These are phyloP conservation scores for Agrypnus murinus DNA, from an alignment of 2,888 invertebrate species.

Conservation along the genomic window DNA sequence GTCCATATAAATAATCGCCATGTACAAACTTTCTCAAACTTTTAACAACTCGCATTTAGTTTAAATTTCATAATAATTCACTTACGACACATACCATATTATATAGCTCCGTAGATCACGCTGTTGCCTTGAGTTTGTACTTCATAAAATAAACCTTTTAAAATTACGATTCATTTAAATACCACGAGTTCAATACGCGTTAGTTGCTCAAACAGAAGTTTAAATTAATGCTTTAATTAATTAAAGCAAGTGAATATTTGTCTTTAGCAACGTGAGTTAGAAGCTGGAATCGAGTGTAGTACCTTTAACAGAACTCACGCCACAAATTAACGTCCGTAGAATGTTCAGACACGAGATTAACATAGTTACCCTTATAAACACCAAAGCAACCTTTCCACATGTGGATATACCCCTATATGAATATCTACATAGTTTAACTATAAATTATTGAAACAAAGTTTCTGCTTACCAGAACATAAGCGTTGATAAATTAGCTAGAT, in stretches of 20 bases:
- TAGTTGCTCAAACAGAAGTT: constrained; percentile 3
- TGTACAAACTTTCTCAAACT: too few relatives aligned
- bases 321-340: constrained; percentile 2
- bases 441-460: not conserved
- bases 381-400: constrained; percentile 1
- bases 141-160: too few relatives aligned
- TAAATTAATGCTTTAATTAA: constrained; percentile 16
- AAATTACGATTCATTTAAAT: too few relatives aligned
- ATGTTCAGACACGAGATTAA: constrained; percentile 11
- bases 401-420: not conserved
- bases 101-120: too few relatives aligned
- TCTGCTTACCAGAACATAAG: too few relatives aligned
- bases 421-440: not conserved
- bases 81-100: too few relatives aligned
- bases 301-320: not conserved
- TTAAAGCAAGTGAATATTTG: not conserved
- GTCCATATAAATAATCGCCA: too few relatives aligned
- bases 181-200: not conserved
- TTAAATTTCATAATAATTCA: too few relatives aligned
- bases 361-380: not conserved
- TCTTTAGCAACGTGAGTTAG: not conserved
- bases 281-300: not conserved
- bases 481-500: too few relatives aligned
- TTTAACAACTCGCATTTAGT: too few relatives aligned
- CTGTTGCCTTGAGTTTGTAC: too few relatives aligned